A percentile compares a stretch with the other conserved stretches of the same genome.
These are phyloP conservation scores for Phalloptychus januarius DNA, from an alignment of 2,797 vertebrate genomes.

Conservation along the genomic window DNA sequence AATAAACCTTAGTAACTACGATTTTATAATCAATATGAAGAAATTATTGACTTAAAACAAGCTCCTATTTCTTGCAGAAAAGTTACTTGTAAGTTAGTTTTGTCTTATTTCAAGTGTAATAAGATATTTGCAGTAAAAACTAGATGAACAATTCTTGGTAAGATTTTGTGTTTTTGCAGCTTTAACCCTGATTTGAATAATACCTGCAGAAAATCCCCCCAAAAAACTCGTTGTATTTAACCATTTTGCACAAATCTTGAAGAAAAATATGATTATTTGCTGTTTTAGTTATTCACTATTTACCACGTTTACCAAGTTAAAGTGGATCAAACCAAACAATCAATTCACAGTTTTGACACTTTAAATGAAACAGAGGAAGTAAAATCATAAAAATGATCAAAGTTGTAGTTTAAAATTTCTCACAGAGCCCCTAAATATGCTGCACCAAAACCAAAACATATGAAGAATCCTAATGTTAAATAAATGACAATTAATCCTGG, in stretches of 20 bases:
- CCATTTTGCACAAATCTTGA: not conserved
- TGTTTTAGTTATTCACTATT: not conserved
- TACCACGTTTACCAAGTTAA: not conserved
- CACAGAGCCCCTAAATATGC: slow-evolving; percentile 13
- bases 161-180: no score
- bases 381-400: not conserved
- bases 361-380: not conserved
- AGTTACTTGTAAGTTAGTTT: no score
- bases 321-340: not conserved
- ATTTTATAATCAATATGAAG: no score
- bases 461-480: slow-evolving; percentile 59
- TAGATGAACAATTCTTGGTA: no score
- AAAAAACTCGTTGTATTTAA: not conserved
- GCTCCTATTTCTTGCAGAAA: no score
- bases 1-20: no score
- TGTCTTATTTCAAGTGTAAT: no score
- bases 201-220: no score
- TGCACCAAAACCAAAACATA: slow-evolving; percentile 41
- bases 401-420: slow-evolving; percentile 22
- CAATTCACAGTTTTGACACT: not conserved
- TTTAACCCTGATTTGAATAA: not conserved
- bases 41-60: no score
- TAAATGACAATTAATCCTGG: slow-evolving; percentile 61
- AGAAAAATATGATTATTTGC: not conserved
- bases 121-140: no score